Base-by-base conservation (phyloP, 2,888 invertebrate species). In the Anthophora plumipes region DNA sequence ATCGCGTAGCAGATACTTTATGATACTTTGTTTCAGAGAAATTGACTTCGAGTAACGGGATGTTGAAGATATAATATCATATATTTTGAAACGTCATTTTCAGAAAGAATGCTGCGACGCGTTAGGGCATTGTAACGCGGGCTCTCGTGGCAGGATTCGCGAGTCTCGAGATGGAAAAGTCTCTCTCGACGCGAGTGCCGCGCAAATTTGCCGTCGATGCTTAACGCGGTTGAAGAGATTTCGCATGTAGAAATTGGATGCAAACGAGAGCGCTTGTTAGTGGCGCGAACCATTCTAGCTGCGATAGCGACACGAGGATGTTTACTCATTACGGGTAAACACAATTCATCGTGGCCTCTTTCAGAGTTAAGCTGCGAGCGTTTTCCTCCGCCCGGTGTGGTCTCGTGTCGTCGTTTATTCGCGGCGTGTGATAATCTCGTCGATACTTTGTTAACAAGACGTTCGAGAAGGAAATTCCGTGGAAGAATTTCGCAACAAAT, bases 311-410 rank as follows among this genome's bases (percentile, higher is more conserved):
- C 54, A 61, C 74, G 39, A 80, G 75, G 68, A 76, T 89, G 86
- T 89, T 89, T 88, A 89, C 88, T 88, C 87, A 85, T 90, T 89
- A 87, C 88, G 39, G 68, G 82, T 77, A 86, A 90, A 90, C 82
- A 85, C 86, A 77, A 90, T 90, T 85, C 84, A 89, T 90, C 71
- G 66, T 71, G 54, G 41, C 12, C 46, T 12, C 64, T 66, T 66
- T 66, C 41, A 31, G 52, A 60, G 25, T 43, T 61, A 66, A 71
- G 25, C 41, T 31, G 31, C 60, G 3, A 43, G 17, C 50, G 39
- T 11, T 46, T 20, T 11, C n/a, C 31, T 17, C 17, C n/a, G 1
- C 5, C n/a, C n/a, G 20, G 12, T 12, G 14, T 7, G 17, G 9
- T 5, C 52, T 12, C 20, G n/a, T 22, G 41, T 11, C 60, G 50